phyloP scores from a whole-genome alignment of 2,113 vertebrate species.

The Columba livia region DNA sequence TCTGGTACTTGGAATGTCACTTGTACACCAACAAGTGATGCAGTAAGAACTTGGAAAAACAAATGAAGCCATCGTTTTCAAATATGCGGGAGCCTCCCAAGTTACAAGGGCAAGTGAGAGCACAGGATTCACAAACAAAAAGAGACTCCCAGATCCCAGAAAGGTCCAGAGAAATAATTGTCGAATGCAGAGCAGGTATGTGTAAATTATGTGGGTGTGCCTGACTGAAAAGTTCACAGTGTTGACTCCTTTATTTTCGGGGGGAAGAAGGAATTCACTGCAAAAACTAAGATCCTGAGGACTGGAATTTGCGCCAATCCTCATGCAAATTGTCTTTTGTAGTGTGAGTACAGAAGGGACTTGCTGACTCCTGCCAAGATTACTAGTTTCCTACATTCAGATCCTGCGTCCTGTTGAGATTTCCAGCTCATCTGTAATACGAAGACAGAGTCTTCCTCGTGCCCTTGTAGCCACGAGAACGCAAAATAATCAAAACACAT shows the following conservation, averaged over 20 bases:
- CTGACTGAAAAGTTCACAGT: neutral
- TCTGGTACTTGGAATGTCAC: constrained; percentile 27
- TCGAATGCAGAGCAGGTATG: neutral
- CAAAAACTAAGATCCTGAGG: neutral
- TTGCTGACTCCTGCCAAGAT: constrained; percentile 10
- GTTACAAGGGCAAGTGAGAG: neutral
- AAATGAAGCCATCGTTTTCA: neutral
- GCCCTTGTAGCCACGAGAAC: neutral
- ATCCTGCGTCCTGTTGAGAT: neutral
- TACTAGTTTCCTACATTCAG: neutral
- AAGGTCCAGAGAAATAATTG: neutral
- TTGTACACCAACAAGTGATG: constrained; percentile 23
- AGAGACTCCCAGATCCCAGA: neutral
- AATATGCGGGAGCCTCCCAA: neutral
- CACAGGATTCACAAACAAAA: neutral
- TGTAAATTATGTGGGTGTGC: neutral
- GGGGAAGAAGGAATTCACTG: neutral
- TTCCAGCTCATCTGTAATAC: neutral
- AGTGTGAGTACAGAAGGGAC: neutral
- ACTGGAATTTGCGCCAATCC: neutral
- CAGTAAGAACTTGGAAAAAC: constrained; percentile 10
- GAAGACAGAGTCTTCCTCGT: neutral
- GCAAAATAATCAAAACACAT: neutral
- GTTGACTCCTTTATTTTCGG: neutral
- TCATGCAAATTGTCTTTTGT: neutral